A percentile compares a stretch with the other conserved stretches of the same genome.
Evolutionary conservation across 2,888 invertebrate species (phyloP).

Genomic region (Diarsia rubi): DNA sequence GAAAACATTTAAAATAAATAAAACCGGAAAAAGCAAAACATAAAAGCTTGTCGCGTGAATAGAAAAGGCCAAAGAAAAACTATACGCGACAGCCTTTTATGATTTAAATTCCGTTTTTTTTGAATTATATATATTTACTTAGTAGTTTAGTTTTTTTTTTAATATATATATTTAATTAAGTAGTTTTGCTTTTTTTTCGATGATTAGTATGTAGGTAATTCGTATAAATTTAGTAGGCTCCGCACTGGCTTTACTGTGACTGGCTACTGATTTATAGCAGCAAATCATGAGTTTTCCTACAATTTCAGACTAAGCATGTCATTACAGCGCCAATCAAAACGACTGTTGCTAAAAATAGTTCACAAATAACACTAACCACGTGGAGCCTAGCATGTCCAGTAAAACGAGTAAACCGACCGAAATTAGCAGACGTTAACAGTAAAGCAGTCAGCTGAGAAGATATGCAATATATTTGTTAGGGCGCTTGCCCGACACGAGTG

Average conservation of each 20-base stretch:
- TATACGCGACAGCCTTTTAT: no score
- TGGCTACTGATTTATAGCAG: neutral
- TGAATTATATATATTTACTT: no score
- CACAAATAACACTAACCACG: neutral
- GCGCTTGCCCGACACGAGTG: slow-evolving; percentile 59
- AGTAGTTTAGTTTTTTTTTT: no score
- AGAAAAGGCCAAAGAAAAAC: no score
- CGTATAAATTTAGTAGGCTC: neutral
- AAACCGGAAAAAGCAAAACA: no score
- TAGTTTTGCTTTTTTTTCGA: no score
- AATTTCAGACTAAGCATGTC: neutral
- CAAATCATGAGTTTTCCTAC: neutral
- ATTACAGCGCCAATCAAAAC: neutral
- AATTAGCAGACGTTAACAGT: slow-evolving; percentile 57
- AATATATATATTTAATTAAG: no score
- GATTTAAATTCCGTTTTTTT: no score
- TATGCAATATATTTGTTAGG: slow-evolving; percentile 74
- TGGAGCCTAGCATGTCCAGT: neutral
- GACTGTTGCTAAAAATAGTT: neutral
- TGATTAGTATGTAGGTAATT: no score
- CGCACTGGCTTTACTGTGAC: neutral
- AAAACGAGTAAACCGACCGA: slow-evolving; percentile 43
- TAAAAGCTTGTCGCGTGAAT: no score
- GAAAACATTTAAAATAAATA: no score
- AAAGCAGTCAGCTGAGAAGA: slow-evolving; percentile 72